Evolutionary conservation across 2,113 vertebrate genomes (phyloP).

Genomic region (Vanacampus margaritifer): DNA sequence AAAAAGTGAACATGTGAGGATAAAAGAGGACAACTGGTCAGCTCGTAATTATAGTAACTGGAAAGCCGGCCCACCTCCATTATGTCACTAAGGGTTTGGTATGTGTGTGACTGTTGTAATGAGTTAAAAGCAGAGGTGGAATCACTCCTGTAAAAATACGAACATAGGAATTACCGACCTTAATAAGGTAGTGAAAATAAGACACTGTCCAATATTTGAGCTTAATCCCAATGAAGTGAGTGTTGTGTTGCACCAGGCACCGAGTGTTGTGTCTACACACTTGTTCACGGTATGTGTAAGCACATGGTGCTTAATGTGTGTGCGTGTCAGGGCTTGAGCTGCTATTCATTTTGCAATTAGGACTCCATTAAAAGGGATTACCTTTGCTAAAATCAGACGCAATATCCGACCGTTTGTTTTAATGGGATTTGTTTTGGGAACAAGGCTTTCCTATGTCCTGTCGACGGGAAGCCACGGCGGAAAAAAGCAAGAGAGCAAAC

Average conservation of each 20-base stretch:
- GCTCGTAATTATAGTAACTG: no score
- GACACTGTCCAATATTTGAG: background rate
- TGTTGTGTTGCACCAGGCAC: constrained; percentile 12
- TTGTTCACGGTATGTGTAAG: background rate
- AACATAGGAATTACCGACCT: background rate
- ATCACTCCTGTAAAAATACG: background rate
- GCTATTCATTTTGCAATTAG: constrained; percentile 40
- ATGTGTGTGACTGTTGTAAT: background rate
- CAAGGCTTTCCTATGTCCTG: constrained; percentile 17
- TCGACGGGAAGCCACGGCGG: constrained; percentile 33
- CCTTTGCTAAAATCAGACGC: constrained; percentile 40
- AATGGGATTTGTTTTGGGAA: constrained; percentile 42
- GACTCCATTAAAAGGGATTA: constrained; percentile 27
- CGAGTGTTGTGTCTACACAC: background rate
- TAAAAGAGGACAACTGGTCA: background rate
- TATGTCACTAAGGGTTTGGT: background rate
- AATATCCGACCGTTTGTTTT: constrained; percentile 25
- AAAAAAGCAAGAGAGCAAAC: constrained; percentile 49
- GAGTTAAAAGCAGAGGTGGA: background rate
- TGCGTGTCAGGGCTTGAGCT: constrained; percentile 29
- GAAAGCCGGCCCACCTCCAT: background rate
- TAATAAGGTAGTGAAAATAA: background rate
- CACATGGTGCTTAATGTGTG: background rate
- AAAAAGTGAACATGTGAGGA: background rate
- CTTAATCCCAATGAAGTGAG: background rate